phyloP scores from a whole-genome alignment of 2,113 vertebrate genomes.

The Etheostoma cragini region DNA sequence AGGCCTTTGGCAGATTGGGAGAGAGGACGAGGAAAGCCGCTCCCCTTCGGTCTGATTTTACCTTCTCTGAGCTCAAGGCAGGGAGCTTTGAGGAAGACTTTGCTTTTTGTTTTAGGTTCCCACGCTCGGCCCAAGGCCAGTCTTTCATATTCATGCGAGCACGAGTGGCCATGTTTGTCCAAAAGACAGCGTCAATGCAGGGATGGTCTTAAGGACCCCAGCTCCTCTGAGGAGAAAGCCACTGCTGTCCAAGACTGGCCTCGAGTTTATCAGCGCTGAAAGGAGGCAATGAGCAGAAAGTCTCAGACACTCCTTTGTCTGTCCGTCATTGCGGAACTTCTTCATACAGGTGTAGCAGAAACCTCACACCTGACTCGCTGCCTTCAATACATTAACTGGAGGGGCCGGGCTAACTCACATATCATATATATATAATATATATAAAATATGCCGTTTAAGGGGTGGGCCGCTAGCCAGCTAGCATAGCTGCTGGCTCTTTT shows the following conservation, averaged over 20 bases:
- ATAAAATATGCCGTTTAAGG: slow-evolving; percentile 86
- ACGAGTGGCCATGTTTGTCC: slow-evolving; percentile 8
- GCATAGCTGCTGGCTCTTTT: slow-evolving; percentile 76
- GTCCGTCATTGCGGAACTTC: slow-evolving; percentile 56
- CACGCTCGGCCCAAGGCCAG: slow-evolving; percentile 7
- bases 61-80: slow-evolving; percentile 60
- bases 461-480: slow-evolving; percentile 75
- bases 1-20: slow-evolving; percentile 77
- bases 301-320: slow-evolving; percentile 60
- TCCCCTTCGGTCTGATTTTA: slow-evolving; percentile 60
- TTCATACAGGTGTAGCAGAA: slow-evolving; percentile 44
- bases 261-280: neutral
- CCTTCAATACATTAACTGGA: slow-evolving; percentile 69
- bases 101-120: slow-evolving; percentile 35
- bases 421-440: slow-evolving; percentile 90
- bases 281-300: slow-evolving; percentile 49
- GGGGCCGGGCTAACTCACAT: slow-evolving; percentile 88
- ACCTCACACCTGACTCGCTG: slow-evolving; percentile 50
- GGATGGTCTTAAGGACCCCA: slow-evolving; percentile 10
- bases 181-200: neutral
- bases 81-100: slow-evolving; percentile 61
- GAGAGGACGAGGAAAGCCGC: slow-evolving; percentile 78
- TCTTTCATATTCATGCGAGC: neutral
- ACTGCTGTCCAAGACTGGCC: slow-evolving; percentile 1
- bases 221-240: slow-evolving; percentile 29